Percentiles rank a stretch among this genome's conserved stretches.
Evolutionary conservation across 1,140 invertebrate species (phyloP).

Genomic region (Drosophila paulistorum): DNA sequence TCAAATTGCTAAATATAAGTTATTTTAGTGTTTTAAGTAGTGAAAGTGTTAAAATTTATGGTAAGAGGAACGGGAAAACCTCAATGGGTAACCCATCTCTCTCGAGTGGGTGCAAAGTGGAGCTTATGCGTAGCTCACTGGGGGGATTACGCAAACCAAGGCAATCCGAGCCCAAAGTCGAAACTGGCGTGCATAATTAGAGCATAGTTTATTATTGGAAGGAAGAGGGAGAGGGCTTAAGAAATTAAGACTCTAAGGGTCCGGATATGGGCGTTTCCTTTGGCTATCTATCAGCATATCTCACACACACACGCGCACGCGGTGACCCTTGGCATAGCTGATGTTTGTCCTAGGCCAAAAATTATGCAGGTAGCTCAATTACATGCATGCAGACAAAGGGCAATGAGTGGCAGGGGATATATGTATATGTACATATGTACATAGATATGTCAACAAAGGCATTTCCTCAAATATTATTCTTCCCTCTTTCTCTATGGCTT

Average conservation of each 20-base stretch:
- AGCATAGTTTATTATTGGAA: constrained; percentile 25
- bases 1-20: constrained; percentile 76
- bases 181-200: constrained; percentile 38
- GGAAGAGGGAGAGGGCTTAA: not conserved
- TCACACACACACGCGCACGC: not conserved
- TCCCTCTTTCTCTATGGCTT: not conserved
- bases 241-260: constrained; percentile 23
- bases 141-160: constrained; percentile 26
- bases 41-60: constrained; percentile 56
- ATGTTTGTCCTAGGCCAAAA: constrained; percentile 6
- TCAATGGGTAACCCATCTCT: not conserved
- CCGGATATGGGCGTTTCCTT: constrained; percentile 40
- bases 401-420: not conserved
- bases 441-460: constrained; percentile 27
- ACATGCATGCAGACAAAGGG: constrained; percentile 1
- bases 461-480: not conserved
- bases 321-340: constrained; percentile 30
- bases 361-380: constrained; percentile 58
- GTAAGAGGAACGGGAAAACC: not conserved
- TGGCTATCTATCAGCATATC: constrained; percentile 18
- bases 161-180: not conserved
- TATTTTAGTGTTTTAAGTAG: constrained; percentile 77
- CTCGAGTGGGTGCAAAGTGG: constrained; percentile 54
- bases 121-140: constrained; percentile 9
- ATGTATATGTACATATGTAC: constrained; percentile 8